Conservation (phyloP, 2,797 vertebrate genomes). For the Helicolenus hilgendorfi region DNA sequence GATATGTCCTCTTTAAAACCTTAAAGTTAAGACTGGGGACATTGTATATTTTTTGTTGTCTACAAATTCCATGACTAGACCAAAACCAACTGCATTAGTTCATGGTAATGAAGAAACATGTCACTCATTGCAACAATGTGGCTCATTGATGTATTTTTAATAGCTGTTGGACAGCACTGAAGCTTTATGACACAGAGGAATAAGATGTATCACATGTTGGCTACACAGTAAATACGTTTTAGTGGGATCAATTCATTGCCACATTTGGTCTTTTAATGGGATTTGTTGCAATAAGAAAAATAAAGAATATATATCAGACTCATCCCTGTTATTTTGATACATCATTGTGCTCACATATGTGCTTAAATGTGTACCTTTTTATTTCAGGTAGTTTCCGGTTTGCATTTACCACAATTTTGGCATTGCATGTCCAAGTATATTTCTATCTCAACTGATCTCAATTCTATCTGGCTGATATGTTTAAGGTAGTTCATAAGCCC, state of each 20-base stretch:
- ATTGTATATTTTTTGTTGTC: neutral
- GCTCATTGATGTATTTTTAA: neutral
- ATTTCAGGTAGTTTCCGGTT: neutral
- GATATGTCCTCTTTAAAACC: neutral
- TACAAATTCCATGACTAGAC: neutral
- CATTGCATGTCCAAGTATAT: neutral
- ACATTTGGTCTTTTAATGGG: neutral
- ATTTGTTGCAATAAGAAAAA: neutral
- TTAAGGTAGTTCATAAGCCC: neutral
- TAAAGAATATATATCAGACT: neutral
- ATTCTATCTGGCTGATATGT: neutral
- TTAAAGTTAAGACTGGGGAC: neutral
- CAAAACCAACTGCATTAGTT: neutral
- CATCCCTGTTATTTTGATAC: neutral
- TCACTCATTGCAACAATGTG: neutral
- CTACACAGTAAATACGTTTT: neutral
- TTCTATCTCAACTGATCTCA: neutral
- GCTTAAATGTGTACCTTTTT: neutral
- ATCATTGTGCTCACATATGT: neutral
- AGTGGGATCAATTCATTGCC: neutral
- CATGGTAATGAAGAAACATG: neutral
- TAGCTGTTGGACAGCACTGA: neutral
- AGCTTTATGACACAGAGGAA: neutral
- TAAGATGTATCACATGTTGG: neutral
- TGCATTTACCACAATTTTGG: neutral